Evolutionary conservation across 2,888 invertebrate genomes (phyloP), one percentile per base, ranked within the genome.

Genomic region (Agapetus fuscipes): DNA sequence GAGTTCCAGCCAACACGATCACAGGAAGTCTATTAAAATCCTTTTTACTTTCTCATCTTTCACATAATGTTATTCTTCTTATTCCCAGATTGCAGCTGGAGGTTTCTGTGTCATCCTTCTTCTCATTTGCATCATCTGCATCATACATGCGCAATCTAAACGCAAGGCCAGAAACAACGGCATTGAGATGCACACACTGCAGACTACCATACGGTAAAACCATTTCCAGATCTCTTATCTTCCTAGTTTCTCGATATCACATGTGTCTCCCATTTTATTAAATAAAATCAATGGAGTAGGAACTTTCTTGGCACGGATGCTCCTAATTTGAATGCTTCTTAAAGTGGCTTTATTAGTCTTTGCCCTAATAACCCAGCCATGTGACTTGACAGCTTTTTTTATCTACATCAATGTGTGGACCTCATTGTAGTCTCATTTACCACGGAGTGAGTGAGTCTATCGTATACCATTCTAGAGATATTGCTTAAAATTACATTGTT

Each of bases 151-250:
- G 35, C 54, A 65, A 1, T 56, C 59, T 25, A 54, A 64, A 10
- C 58, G 66, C 40, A 69, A 68, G 50, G 51, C 64, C 54, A 64
- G 61, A 43, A 63, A 62, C 3, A 66, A 62, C 50, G 62, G 61
- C 16, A 53, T 63, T 1, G 68, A 69, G 43, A 59, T 66, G 54
- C 62, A 63, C 51, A 61, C 62, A 2, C 50, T 69, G 37, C 62
- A 61, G 34, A 57, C 58, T 1, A 65, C 63, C 1, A 52, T 63
- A 31, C 62, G 66, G 68, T 66, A n/a, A n/a, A n/a, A n/a, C n/a
- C n/a, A n/a, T n/a, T n/a, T 51, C n/a, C n/a, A n/a, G n/a, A n/a
- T n/a, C n/a, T n/a, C n/a, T n/a, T n/a, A n/a, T n/a, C n/a, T n/a
- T n/a, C n/a, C 17, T 9, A 11, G 29, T 12, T 29, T 29, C 6